These are phyloP conservation scores for Drosophila aff. DNA, from an alignment of 1,140 invertebrate genomes.

Conservation along the genomic window DNA sequence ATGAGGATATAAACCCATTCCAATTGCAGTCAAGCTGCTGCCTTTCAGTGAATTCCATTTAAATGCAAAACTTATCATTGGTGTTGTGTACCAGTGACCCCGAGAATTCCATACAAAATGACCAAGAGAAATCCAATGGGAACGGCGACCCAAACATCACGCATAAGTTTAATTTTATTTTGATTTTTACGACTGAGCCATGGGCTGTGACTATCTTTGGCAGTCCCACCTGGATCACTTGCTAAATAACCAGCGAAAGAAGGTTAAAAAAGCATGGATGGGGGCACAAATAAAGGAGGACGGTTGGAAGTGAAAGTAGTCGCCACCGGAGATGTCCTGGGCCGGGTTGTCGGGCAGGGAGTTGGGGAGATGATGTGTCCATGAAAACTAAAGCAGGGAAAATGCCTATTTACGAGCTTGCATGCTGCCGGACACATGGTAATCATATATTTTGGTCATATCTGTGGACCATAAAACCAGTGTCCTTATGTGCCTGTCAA, in stretches of 20 bases:
- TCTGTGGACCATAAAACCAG: constrained; percentile 85
- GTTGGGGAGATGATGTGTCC: constrained; percentile 40
- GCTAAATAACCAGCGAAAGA: constrained; percentile 67
- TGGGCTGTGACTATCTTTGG: constrained; percentile 52
- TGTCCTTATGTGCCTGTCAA: constrained; percentile 85
- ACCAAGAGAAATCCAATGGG: constrained; percentile 37
- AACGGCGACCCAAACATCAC: constrained; percentile 66
- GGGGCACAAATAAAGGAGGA: constrained; percentile 29
- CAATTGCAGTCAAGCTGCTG: constrained; percentile 15
- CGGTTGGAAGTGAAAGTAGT: constrained; percentile 24
- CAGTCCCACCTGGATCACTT: constrained; percentile 84
- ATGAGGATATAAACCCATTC: constrained; percentile 1
- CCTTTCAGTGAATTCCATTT: constrained; percentile 36
- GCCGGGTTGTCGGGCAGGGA: constrained; percentile 7
- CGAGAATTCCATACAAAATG: constrained; percentile 23
- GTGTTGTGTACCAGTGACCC: constrained; percentile 37
- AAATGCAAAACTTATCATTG: constrained; percentile 55
- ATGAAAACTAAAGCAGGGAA: constrained; percentile 75
- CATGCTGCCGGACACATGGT: constrained; percentile 84
- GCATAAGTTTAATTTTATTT: constrained; percentile 85
- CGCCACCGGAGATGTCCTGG: constrained; percentile 29
- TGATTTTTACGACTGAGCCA: constrained; percentile 81
- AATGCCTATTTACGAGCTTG: constrained; percentile 85
- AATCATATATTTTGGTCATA: constrained; percentile 85
- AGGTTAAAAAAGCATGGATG: constrained; percentile 53